Base-by-base conservation (phyloP, 2,888 invertebrate species). In the Plagiodera versicolora region DNA sequence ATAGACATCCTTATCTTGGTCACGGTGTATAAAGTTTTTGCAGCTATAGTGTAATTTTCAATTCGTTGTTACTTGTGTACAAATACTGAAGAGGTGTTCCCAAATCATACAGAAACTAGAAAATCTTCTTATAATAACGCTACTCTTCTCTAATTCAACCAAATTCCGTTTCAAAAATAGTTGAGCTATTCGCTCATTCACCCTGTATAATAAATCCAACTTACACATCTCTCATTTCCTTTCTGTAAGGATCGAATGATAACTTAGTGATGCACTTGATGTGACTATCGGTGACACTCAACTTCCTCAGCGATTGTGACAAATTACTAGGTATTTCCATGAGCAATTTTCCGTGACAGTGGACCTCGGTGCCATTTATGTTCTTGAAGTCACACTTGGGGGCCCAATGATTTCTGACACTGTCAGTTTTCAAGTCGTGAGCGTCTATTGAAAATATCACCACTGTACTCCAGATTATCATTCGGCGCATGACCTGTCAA, bases 171-270 rank as follows among this genome's bases (percentile, higher is more conserved):
- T n/a, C n/a, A n/a, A n/a, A n/a, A n/a, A n/a, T n/a, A n/a, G n/a
- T n/a, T n/a, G n/a, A n/a, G n/a, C n/a, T n/a, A n/a, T n/a, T n/a
- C n/a, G n/a, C n/a, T n/a, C n/a, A n/a, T n/a, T n/a, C n/a, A n/a
- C n/a, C n/a, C n/a, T n/a, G n/a, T n/a, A 49, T 48, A n/a, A 14
- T 4, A 45, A 10, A 50, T 61, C 19, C 45, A 47, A 77, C 80
- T 78, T 73, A 80, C 80, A 81, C 73, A 49, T 81, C 81, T 61
- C 72, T 72, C n/a, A 81, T 60, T 2, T 74, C 74, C n/a, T 63
- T 63, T 50, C 72, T 75, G 58, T 81, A 81, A 0, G 75, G 73
- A 56, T 78, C 73, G 46, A 80, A 72, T 3, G 75, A 74, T 63
- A 71, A 70, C 39, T 67, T 74, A 4, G 66, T 70, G 10, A 81